phyloP scores from a whole-genome alignment of 2,888 invertebrate genomes.

The Megastigmus dorsalis region DNA sequence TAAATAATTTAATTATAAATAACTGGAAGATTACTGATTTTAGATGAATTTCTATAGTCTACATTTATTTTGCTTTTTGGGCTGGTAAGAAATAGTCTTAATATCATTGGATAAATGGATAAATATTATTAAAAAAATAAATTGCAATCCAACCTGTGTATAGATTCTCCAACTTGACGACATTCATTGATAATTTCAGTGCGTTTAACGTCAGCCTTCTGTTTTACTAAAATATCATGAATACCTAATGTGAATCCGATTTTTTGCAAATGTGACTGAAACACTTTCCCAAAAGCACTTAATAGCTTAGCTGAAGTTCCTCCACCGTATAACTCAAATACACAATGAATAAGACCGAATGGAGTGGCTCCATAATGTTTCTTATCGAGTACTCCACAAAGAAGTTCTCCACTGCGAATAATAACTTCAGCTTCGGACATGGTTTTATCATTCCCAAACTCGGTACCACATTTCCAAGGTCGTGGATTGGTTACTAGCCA shows the following conservation, averaged over 20 bases:
- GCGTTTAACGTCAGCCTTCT: constrained; percentile 84
- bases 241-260: constrained; percentile 97
- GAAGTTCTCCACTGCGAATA: constrained; percentile 89
- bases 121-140: too few species aligned
- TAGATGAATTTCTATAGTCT: too few species aligned
- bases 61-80: too few species aligned
- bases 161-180: constrained; percentile 72
- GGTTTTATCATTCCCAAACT: constrained; percentile 76
- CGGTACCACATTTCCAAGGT: constrained; percentile 80
- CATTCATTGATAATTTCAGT: constrained; percentile 81
- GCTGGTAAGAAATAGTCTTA: too few species aligned
- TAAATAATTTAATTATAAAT: not conserved
- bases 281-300: constrained; percentile 93
- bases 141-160: too few species aligned
- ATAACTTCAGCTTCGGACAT: constrained; percentile 96
- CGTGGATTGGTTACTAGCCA: constrained; percentile 79
- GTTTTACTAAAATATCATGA: constrained; percentile 91
- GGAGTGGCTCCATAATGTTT: constrained; percentile 96
- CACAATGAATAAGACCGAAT: constrained; percentile 94
- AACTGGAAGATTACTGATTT: too few species aligned
- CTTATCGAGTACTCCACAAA: constrained; percentile 96
- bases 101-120: too few species aligned
- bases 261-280: constrained; percentile 91
- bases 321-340: constrained; percentile 97
- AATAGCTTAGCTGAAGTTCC: constrained; percentile 86